Conservation (phyloP, 2,888 invertebrate species). For the Parnassius orleans region DNA sequence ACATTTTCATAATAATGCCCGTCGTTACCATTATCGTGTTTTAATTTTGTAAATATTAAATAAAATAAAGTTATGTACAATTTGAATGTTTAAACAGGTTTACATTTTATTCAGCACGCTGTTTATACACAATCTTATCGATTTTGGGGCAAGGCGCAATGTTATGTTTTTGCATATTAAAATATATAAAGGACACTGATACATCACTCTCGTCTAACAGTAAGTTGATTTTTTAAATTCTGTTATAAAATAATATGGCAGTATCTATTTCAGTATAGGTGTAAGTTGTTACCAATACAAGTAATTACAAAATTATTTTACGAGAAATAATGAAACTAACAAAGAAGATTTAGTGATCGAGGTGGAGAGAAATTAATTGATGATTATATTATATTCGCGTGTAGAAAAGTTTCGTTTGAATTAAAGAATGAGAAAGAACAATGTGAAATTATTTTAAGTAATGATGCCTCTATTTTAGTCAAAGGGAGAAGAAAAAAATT, state of each 20-base stretch:
- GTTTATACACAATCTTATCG: slow-evolving; percentile 43
- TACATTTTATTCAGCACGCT: slow-evolving; percentile 44
- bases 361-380: background rate
- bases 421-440: no score
- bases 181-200: slow-evolving; percentile 40
- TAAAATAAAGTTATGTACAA: no score
- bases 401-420: background rate
- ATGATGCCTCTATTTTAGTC: no score
- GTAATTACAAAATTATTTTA: background rate
- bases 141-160: slow-evolving; percentile 41
- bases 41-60: no score
- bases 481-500: no score
- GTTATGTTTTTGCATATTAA: slow-evolving; percentile 39
- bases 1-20: no score
- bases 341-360: background rate
- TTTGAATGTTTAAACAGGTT: background rate
- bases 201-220: slow-evolving; percentile 45
- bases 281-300: background rate
- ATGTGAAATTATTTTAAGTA: no score
- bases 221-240: slow-evolving; percentile 36
- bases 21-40: no score
- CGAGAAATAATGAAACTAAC: background rate
- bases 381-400: background rate
- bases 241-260: no score
- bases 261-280: background rate